Evolutionary conservation across 2,113 vertebrate species (phyloP).

Genomic region (Protobothrops mucrosquamatus): DNA sequence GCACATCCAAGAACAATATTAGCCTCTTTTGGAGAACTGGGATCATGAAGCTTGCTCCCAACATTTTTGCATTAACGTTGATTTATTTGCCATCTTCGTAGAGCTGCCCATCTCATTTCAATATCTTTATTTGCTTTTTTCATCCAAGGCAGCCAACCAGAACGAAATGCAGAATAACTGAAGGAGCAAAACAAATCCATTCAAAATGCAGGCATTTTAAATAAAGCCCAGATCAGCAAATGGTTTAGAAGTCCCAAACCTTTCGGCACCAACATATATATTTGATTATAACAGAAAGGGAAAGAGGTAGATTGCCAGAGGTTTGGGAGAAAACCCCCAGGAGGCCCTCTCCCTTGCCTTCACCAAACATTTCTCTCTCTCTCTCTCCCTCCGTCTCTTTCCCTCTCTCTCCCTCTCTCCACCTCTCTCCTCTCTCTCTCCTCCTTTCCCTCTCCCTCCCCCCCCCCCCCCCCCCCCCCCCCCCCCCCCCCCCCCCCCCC

Average conservation of each 20-base stretch:
- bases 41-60: not conserved
- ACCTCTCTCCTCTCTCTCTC: too few relatives aligned
- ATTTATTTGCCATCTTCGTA: not conserved
- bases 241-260: not conserved
- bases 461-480: too few relatives aligned
- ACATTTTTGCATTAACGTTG: not conserved
- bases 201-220: not conserved
- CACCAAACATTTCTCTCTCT: not conserved
- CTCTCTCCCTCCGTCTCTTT: too few relatives aligned
- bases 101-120: not conserved
- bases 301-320: not conserved
- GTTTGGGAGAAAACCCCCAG: not conserved
- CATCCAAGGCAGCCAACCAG: not conserved
- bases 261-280: not conserved
- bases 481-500: too few relatives aligned
- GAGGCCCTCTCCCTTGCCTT: not conserved
- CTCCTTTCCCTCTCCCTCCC: too few relatives aligned
- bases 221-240: not conserved
- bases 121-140: not conserved
- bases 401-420: too few relatives aligned
- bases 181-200: not conserved
- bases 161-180: not conserved
- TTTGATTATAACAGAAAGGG: not conserved
- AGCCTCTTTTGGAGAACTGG: not conserved
- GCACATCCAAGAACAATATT: not conserved